Evolutionary conservation across 2,113 vertebrate genomes (phyloP).

Genomic region (Otocyon megalotis): DNA sequence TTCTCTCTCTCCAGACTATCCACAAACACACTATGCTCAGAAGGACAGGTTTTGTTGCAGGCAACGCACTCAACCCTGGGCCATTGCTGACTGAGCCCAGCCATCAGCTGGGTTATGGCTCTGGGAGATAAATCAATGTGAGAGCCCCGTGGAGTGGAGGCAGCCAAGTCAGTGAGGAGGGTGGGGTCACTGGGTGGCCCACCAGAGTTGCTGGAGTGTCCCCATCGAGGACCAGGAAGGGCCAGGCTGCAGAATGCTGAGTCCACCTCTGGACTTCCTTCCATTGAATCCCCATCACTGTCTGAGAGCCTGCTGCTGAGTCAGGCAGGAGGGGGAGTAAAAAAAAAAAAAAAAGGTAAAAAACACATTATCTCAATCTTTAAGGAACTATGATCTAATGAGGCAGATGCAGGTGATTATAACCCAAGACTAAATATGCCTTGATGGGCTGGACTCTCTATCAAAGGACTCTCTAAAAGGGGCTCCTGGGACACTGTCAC

Average conservation of each 20-base stretch:
- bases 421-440: background rate
- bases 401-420: conserved; percentile 24
- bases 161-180: background rate
- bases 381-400: background rate
- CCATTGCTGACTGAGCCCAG: background rate
- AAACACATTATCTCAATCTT: background rate
- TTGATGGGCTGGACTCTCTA: background rate
- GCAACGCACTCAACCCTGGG: background rate
- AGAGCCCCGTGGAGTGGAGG: background rate
- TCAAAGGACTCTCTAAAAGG: background rate
- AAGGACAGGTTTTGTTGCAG: background rate
- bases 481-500: background rate
- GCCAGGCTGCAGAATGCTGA: background rate
- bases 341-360: background rate
- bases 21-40: background rate
- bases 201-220: background rate
- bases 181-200: background rate
- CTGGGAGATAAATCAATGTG: background rate
- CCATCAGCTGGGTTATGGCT: background rate
- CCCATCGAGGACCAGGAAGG: background rate
- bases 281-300: background rate
- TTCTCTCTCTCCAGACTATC: background rate
- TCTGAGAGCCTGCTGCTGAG: background rate
- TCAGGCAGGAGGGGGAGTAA: background rate
- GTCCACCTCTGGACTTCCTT: background rate